These are phyloP conservation scores for Cheumatopsyche charites DNA, from an alignment of 1,140 invertebrate genomes.

Conservation along the genomic window DNA sequence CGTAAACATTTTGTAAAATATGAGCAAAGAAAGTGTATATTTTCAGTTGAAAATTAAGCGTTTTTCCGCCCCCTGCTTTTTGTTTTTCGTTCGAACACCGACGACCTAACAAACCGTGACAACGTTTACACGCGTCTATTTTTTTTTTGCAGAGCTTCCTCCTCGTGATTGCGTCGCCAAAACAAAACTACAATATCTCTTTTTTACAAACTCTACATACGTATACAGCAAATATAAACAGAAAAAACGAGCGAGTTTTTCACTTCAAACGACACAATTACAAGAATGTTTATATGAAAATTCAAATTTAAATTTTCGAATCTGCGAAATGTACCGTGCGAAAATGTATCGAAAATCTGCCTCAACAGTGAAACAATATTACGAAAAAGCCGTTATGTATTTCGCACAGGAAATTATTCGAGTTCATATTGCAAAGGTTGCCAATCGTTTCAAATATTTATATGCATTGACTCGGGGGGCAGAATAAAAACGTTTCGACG, in stretches of 20 bases:
- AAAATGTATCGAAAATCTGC: no score
- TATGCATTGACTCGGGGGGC: background rate
- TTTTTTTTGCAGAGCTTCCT: background rate
- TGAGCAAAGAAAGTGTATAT: background rate
- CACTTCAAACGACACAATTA: no score
- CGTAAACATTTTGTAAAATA: no score
- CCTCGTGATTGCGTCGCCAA: background rate
- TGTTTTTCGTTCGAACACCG: background rate
- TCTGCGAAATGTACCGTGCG: no score
- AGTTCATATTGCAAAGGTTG: no score
- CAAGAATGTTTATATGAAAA: no score
- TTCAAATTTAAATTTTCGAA: no score
- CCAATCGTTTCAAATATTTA: no score
- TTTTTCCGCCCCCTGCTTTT: background rate
- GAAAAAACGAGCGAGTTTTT: no score
- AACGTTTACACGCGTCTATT: slow-evolving; percentile 2
- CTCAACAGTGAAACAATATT: no score
- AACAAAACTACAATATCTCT: background rate
- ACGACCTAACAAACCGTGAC: slow-evolving; percentile 16
- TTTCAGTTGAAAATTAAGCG: slow-evolving; percentile 5
- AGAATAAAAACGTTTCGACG: slow-evolving; percentile 14
- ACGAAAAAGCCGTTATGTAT: no score
- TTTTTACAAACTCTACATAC: slow-evolving; percentile 1
- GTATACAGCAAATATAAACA: background rate
- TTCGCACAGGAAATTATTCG: no score